Base-by-base conservation (phyloP, 53 echinoderm and acorn worm genomes). In the Actinopyga echinites region DNA sequence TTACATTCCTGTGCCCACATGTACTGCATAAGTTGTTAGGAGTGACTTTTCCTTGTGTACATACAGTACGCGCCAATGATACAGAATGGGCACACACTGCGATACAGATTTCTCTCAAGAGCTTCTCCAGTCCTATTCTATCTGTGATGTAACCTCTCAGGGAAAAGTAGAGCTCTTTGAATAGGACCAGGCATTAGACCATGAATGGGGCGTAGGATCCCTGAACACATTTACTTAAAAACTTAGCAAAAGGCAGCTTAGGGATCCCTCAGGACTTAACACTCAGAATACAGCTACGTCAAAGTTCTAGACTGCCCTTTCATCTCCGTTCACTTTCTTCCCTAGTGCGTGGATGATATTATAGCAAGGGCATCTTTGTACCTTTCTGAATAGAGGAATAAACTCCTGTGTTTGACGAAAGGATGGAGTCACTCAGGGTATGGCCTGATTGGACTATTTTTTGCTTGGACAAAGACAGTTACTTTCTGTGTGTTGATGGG, bases 401-500 rank as follows among this genome's bases (percentile, higher is more conserved):
- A 68, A 68, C 31, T 21, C 35, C n/a, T 38, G n/a, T 68, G 35
- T 68, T 68, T 68, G 21, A 33, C n/a, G 3, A 68, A 68, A 68
- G 68, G 31, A 68, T 68, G 68, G 37, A 33, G 38, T 68, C 37
- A 36, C 37, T 68, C n/a, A 30, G 22, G 68, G 22, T 25, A 68
- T 68, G 35, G 22, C 34, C 68, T 68, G 68, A 68, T 38, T 38
- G 34, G 68, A 38, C 17, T 68, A 68, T 68, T 68, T 68, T 68
- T 68, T 68, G 40, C 37, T 68, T 34, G 19, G 34, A 68, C 68
- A 68, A 68, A 34, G 37, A 22, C 20, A 68, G 68, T 34, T 22
- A 32, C 68, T 35, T 68, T 68, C 37, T 22, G n/a, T 22, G n/a
- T 68, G 68, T 68, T 68, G 68, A 38, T 68, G 32, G 68, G 68